phyloP scores from a whole-genome alignment of 2,113 vertebrate genomes.

The Phalacrocorax aristotelis region DNA sequence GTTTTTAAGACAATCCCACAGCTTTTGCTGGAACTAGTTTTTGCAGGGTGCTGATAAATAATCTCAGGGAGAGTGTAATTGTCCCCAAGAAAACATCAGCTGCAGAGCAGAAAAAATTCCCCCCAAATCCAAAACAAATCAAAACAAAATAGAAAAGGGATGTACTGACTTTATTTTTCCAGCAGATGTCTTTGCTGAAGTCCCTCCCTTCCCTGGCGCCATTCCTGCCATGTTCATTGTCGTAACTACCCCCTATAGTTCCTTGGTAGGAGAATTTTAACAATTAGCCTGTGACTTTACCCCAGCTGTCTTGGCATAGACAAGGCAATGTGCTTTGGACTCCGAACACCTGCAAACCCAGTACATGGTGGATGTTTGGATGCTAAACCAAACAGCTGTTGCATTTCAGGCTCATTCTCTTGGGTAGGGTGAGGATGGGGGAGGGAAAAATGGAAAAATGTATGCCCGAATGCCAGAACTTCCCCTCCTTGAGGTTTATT shows the following conservation, averaged over 20 bases:
- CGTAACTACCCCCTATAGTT: constrained; percentile 24
- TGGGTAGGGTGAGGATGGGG: neutral
- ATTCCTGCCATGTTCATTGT: constrained; percentile 34
- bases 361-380: neutral
- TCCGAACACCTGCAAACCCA: constrained; percentile 46
- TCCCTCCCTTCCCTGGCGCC: neutral
- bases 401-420: neutral
- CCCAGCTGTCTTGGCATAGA: constrained; percentile 48
- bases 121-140: fast-evolving
- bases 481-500: neutral
- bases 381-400: constrained; percentile 46
- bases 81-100: neutral
- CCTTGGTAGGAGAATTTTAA: constrained; percentile 37
- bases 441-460: neutral
- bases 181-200: constrained; percentile 45
- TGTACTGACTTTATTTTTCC: constrained; percentile 6
- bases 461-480: neutral
- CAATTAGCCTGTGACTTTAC: constrained; percentile 49
- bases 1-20: constrained; percentile 18
- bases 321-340: neutral
- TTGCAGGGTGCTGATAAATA: neutral
- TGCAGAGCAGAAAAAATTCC: neutral
- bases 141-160: neutral
- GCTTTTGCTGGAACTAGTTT: neutral
- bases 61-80: neutral